phyloP scores from a whole-genome alignment of 2,888 invertebrate genomes.

The Acrobeloides nanus region DNA sequence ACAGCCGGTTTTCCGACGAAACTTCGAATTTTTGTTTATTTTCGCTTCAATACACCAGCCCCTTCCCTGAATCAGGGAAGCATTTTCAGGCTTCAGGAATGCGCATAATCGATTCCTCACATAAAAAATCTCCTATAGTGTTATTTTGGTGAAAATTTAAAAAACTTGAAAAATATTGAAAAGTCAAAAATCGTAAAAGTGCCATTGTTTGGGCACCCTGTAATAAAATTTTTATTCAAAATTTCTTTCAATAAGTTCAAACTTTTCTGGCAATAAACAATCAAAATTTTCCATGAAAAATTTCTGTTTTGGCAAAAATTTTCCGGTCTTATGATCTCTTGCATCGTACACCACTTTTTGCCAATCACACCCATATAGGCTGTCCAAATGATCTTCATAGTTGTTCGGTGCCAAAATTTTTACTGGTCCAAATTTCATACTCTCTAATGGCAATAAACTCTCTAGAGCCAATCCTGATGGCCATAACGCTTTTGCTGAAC shows the following conservation, averaged over 20 bases:
- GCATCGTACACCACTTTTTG: neutral
- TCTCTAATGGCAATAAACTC: conserved; percentile 1
- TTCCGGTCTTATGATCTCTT: conserved; percentile 4
- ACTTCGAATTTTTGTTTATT: too few relatives aligned
- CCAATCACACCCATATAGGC: conserved; percentile 7
- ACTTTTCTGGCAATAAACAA: neutral
- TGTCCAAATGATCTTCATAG: neutral
- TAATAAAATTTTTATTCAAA: conserved; percentile 5
- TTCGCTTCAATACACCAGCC: too few relatives aligned
- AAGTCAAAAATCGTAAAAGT: too few relatives aligned
- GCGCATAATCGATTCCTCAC: too few relatives aligned
- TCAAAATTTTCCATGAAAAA: neutral
- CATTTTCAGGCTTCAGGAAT: too few relatives aligned
- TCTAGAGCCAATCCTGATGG: conserved; percentile 2
- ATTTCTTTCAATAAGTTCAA: neutral
- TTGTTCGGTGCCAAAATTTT: conserved; percentile 4
- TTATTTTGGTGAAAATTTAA: too few relatives aligned
- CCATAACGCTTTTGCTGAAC: conserved; percentile 8
- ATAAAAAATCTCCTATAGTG: too few relatives aligned
- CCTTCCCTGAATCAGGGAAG: too few relatives aligned
- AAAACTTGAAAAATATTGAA: too few relatives aligned
- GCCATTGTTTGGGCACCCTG: too few relatives aligned
- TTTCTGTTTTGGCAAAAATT: conserved; percentile 1
- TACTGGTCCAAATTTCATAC: conserved; percentile 1
- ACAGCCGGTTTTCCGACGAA: too few relatives aligned